A percentile compares a stretch with the other conserved stretches of the same genome.
These are phyloP conservation scores for Bettongia penicillata DNA, from an alignment of 2,113 vertebrate genomes.

Conservation along the genomic window DNA sequence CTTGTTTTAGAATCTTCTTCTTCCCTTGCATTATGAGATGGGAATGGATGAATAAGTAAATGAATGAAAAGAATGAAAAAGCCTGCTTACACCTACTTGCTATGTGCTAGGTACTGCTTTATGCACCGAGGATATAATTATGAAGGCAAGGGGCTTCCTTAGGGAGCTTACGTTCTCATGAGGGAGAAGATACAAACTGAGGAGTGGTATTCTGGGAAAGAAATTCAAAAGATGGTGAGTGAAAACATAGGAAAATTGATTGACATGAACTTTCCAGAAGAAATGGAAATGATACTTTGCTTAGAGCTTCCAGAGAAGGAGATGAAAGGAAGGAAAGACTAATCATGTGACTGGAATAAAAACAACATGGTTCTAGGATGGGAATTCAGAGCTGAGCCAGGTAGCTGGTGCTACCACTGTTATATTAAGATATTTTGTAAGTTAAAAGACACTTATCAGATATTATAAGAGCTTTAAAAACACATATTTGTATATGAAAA, in stretches of 20 bases:
- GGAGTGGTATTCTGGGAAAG: neutral
- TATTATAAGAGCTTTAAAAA: neutral
- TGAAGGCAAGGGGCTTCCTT: neutral
- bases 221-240: neutral
- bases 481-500: neutral
- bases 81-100: neutral
- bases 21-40: neutral
- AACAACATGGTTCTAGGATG: neutral
- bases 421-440: neutral
- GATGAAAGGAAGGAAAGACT: neutral
- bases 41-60: neutral
- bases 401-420: neutral
- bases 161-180: neutral
- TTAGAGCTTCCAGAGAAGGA: neutral
- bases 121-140: neutral
- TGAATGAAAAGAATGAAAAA: neutral
- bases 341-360: neutral
- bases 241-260: neutral
- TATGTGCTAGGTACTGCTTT: neutral
- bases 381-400: neutral
- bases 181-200: neutral
- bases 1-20: neutral
- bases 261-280: neutral
- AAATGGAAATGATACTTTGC: neutral
- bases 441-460: neutral